Evolutionary conservation across 2,113 vertebrate genomes (phyloP).

Genomic region (Triplophysa tibetana): DNA sequence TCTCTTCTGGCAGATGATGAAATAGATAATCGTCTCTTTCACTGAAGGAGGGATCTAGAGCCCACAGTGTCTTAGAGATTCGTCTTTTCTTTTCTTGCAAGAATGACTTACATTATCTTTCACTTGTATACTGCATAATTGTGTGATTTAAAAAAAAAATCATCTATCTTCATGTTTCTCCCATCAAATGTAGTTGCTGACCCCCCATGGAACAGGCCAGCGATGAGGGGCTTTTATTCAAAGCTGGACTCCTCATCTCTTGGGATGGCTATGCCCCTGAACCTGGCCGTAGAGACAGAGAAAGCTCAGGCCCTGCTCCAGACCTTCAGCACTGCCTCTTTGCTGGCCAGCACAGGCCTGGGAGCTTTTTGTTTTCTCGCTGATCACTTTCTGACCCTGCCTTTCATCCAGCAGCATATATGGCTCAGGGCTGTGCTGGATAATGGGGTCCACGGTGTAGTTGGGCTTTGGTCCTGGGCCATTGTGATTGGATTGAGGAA

Average conservation of each 20-base stretch:
- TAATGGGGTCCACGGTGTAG: conserved; percentile 83
- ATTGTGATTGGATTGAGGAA: conserved; percentile 88
- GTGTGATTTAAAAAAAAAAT: no score
- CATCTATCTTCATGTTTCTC: not conserved
- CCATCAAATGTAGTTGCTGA: conserved; percentile 55
- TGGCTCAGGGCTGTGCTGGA: conserved; percentile 88
- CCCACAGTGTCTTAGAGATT: no score
- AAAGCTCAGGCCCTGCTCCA: conserved; percentile 88
- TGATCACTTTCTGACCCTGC: conserved; percentile 81
- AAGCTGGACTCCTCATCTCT: conserved; percentile 69
- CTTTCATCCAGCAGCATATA: conserved; percentile 82
- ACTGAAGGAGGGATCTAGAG: no score
- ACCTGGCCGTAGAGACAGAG: conserved; percentile 86
- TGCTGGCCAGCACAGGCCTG: conserved; percentile 84
- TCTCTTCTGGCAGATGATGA: no score
- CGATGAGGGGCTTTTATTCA: conserved; percentile 76
- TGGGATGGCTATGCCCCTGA: conserved; percentile 60
- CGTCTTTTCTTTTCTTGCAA: no score
- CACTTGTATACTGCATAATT: no score
- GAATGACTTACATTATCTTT: no score
- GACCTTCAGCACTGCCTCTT: conserved; percentile 85
- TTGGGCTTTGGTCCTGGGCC: conserved; percentile 96
- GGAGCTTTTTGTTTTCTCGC: conserved; percentile 86
- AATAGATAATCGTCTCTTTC: no score
- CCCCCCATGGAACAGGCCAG: conserved; percentile 51